Evolutionary conservation across 2,113 vertebrate species (phyloP).

Genomic region (Tenebrosternarchus preto): DNA sequence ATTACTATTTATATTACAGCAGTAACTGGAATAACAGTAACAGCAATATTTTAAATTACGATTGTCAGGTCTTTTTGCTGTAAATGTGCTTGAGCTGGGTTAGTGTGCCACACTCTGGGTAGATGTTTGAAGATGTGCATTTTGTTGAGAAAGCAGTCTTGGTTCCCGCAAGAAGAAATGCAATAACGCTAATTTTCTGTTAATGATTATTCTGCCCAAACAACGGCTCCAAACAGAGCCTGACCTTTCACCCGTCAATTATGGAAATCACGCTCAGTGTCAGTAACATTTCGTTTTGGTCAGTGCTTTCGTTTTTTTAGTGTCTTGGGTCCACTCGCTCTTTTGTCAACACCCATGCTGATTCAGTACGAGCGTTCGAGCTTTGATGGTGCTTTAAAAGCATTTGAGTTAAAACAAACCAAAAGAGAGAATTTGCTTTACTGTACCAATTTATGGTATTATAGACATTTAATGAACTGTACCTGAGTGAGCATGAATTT

Average conservation of each 20-base stretch:
- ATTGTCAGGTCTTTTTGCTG: neutral
- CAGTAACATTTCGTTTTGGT: slow-evolving; percentile 62
- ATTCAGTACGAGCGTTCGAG: neutral
- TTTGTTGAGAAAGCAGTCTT: neutral
- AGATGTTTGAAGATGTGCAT: slow-evolving; percentile 65
- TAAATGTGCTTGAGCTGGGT: neutral
- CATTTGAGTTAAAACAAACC: neutral
- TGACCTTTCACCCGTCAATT: slow-evolving; percentile 80
- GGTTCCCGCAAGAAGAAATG: slow-evolving; percentile 6
- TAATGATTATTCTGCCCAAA: slow-evolving; percentile 79
- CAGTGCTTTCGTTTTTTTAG: slow-evolving; percentile 31
- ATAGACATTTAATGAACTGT: neutral
- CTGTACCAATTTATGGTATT: neutral
- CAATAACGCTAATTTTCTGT: slow-evolving; percentile 77
- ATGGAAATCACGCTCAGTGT: slow-evolving; percentile 75
- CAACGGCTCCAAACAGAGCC: slow-evolving; percentile 73
- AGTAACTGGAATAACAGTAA: neutral
- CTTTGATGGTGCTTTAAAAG: neutral
- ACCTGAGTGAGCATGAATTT: neutral
- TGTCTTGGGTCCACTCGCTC: neutral
- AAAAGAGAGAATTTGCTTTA: neutral
- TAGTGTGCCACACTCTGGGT: neutral
- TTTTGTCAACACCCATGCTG: neutral
- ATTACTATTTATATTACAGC: neutral
- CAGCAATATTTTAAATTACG: neutral